Base-by-base conservation (phyloP, 2,888 invertebrate species). In the Sarcophaga caerulescens region DNA sequence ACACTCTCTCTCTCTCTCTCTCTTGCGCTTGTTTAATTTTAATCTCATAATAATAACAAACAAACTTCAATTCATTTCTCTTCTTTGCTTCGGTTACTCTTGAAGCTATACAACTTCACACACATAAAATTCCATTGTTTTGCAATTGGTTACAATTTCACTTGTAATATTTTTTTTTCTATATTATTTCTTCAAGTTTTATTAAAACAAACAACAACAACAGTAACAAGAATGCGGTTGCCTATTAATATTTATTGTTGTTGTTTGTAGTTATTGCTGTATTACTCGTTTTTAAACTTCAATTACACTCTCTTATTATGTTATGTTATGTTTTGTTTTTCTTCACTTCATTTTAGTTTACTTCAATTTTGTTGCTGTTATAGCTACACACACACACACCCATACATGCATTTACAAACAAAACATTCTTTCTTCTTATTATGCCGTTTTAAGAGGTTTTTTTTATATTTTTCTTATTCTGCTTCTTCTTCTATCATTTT, bases 61-160 rank as follows among this genome's bases (percentile, higher is more conserved):
- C 47, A 65, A 62, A 71, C 19, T 44, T 76, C 44, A 57, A 19
- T n/a, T 45, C 17, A 17, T 52, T 52, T 52, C 11, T 70, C 52
- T 35, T 62, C 17, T 52, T 78, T 74, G 68, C 69, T 81, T 60
- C 68, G 84, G 59, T 44, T 85, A 62, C 63, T 69, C 66, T 23
- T 84, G 14, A 59, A 84, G 65, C 71, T 82, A 76, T 59, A 68
- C 62, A 71, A 57, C 45, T 84, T 84, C 47, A 65, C 76, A 65
- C 76, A 73, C 62, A 63, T 66, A 80, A 76, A 81, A 87, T 82
- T 84, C 84, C 82, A 86, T 85, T 87, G 84, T 87, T 86, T 87
- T 86, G 84, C 84, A 88, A 88, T 84, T 85, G 81, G 68, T 74
- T 85, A 88, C 86, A 87, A 87, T 87, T 87, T 88, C 84, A 85